Conservation (phyloP, 2,888 invertebrate species). For the Melanophora roralis region DNA sequence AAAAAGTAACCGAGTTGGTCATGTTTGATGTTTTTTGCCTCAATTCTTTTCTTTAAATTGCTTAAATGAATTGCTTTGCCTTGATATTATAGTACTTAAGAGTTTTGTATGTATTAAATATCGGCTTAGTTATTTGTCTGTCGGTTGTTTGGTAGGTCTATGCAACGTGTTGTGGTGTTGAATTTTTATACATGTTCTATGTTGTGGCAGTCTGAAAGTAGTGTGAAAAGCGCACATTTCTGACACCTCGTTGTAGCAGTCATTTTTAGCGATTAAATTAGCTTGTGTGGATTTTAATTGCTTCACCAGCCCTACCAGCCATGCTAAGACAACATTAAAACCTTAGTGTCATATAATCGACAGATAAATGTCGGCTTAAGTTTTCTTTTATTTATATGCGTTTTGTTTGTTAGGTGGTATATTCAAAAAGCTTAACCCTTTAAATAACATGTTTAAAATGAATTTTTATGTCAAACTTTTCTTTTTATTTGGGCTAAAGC, state of each 20-base stretch:
- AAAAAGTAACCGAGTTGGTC: slow-evolving; percentile 33
- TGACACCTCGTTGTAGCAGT: slow-evolving; percentile 54
- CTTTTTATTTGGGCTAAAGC: not conserved
- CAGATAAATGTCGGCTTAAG: slow-evolving; percentile 53
- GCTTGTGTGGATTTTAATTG: slow-evolving; percentile 58
- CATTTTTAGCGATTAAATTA: slow-evolving; percentile 57
- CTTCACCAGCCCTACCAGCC: slow-evolving; percentile 47
- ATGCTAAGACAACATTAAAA: slow-evolving; percentile 41
- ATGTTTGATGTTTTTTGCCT: slow-evolving; percentile 3
- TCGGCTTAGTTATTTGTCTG: not conserved
- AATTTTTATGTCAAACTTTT: not conserved
- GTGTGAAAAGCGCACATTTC: slow-evolving; percentile 55
- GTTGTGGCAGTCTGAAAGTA: slow-evolving; percentile 1
- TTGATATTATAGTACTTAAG: slow-evolving; percentile 38
- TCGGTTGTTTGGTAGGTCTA: too few relatives aligned
- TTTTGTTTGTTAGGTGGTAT: not conserved
- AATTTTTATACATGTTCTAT: not conserved
- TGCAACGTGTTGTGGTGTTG: not conserved
- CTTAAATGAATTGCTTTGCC: slow-evolving; percentile 48
- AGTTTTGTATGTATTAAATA: slow-evolving; percentile 7
- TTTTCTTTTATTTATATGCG: not conserved
- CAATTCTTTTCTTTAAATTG: not conserved
- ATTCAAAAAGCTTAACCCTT: slow-evolving; percentile 43
- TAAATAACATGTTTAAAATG: slow-evolving; percentile 21
- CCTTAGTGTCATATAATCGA: slow-evolving; percentile 57